Evolutionary conservation across 2,888 invertebrate genomes (phyloP).

Genomic region (Lithodes maja): DNA sequence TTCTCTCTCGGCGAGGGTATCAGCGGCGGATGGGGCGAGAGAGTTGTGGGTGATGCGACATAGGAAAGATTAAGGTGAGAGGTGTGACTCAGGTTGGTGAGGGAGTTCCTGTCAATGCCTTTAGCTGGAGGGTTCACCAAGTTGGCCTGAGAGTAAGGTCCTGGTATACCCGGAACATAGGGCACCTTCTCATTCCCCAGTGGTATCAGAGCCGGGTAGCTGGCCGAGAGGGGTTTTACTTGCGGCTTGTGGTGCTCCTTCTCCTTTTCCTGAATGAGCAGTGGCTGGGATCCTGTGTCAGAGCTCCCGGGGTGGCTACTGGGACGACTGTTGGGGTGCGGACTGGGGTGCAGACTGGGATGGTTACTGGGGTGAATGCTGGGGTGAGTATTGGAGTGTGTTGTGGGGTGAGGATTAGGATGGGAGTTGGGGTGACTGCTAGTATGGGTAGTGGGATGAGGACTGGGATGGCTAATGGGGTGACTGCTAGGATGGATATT

Average conservation of each 20-base stretch:
- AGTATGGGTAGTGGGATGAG: neutral
- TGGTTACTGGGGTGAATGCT: neutral
- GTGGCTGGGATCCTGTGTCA: neutral
- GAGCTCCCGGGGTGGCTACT: neutral
- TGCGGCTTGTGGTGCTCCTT: constrained; percentile 21
- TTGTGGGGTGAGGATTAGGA: neutral
- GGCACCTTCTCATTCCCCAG: constrained; percentile 77
- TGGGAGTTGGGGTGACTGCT: neutral
- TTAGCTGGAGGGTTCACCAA: constrained; percentile 17
- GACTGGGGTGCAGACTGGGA: neutral
- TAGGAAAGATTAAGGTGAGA: constrained; percentile 6
- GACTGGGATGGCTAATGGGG: neutral
- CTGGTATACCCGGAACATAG: constrained; percentile 91
- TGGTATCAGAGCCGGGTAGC: constrained; percentile 59
- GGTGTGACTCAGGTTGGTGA: constrained; percentile 19
- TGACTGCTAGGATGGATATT: too few species aligned
- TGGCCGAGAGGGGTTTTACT: constrained; percentile 14
- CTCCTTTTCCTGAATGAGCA: constrained; percentile 42
- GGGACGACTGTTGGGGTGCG: neutral
- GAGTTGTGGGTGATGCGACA: neutral
- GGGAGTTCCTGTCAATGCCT: constrained; percentile 17
- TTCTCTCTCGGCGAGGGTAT: constrained; percentile 31
- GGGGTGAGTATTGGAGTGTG: neutral
- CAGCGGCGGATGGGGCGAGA: constrained; percentile 16
- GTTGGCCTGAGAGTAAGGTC: constrained; percentile 76